These are phyloP conservation scores for Hyla sarda DNA, from an alignment of 2,113 vertebrate species.

Conservation along the genomic window DNA sequence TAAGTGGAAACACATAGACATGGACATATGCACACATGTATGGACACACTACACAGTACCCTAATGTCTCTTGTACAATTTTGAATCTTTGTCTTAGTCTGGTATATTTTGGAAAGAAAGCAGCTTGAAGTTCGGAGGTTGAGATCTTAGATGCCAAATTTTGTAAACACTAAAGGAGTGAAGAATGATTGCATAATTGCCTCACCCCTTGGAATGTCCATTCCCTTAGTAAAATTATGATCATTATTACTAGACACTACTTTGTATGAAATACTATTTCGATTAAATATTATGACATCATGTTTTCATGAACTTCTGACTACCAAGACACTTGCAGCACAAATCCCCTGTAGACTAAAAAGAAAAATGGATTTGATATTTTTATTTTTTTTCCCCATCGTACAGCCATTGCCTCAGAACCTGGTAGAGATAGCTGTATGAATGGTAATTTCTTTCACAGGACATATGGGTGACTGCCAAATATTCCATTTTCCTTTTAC, in stretches of 20 bases:
- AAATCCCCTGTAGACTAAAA: slow-evolving; percentile 2
- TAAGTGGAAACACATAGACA: too few species aligned
- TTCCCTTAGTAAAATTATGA: neutral
- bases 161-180: neutral
- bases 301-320: slow-evolving; percentile 21
- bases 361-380: slow-evolving; percentile 39
- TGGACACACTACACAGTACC: too few species aligned
- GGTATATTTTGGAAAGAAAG: too few species aligned
- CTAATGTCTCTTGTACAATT: too few species aligned
- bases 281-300: neutral
- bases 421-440: neutral
- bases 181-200: neutral
- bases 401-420: neutral
- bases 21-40: too few species aligned
- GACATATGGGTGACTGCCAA: slow-evolving; percentile 33
- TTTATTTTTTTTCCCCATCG: slow-evolving; percentile 32
- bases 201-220: neutral
- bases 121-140: too few species aligned
- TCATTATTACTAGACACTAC: neutral
- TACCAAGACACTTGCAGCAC: neutral
- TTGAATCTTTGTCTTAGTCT: too few species aligned
- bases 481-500: slow-evolving; percentile 27
- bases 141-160: neutral
- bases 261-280: neutral
- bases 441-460: slow-evolving; percentile 38